Conservation (phyloP, 2,113 vertebrate genomes). For the Naja naja region DNA sequence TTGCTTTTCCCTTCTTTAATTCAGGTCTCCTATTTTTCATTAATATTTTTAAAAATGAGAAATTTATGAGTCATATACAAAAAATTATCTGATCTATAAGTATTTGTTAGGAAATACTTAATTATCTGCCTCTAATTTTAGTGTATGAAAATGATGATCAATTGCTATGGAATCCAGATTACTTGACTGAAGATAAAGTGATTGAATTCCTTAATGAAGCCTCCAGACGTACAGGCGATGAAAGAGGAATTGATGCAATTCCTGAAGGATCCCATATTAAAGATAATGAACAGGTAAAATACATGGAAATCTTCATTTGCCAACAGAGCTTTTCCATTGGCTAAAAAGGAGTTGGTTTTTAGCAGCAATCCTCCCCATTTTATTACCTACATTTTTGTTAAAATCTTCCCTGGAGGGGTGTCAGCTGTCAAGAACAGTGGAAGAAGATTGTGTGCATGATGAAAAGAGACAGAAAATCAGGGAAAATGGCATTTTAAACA, state of each 20-base stretch:
- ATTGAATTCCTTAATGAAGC: conserved; percentile 91
- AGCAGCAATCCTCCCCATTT: not conserved
- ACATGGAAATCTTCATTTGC: not conserved
- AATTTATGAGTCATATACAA: not conserved
- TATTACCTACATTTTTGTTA: not conserved
- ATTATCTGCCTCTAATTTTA: conserved; percentile 46
- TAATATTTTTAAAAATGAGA: not conserved
- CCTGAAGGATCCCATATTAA: conserved; percentile 94
- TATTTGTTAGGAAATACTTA: not conserved
- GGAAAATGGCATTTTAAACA: not conserved
- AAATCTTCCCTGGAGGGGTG: not conserved
- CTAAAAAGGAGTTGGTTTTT: not conserved
- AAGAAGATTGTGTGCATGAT: not conserved
- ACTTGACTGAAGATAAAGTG: conserved; percentile 87
- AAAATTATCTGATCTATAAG: not conserved
- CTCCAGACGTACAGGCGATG: conserved; percentile 86
- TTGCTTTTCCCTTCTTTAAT: not conserved
- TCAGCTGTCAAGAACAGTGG: not conserved
- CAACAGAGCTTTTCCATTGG: not conserved
- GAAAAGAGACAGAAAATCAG: not conserved
- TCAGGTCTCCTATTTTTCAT: not conserved
- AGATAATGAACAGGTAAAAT: conserved; percentile 92
- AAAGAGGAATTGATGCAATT: conserved; percentile 90
- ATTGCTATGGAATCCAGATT: conserved; percentile 93
- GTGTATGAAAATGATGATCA: conserved; percentile 98